These are phyloP conservation scores for Rattus norvegicus DNA, from an alignment of 2,113 vertebrate species.

Conservation along the genomic window GRCr8 NC_086028.1:4785001-4785500, in stretches of 20 bases:
- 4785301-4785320: background rate
- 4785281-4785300: constrained; percentile 12
- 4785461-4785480: background rate
- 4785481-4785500: background rate
- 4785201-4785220: background rate
- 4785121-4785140: background rate
- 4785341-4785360: background rate
- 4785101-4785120: background rate
- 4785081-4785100: background rate
- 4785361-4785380: background rate
- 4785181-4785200: background rate
- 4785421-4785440: background rate
- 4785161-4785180: background rate
- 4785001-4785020: background rate
- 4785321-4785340: background rate
- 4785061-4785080: background rate
- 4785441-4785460: background rate
- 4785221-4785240: background rate
- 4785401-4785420: background rate
- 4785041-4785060: background rate
- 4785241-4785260: background rate
- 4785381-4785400: background rate
- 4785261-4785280: background rate
- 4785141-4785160: background rate
- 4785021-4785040: background rate